Conservation (phyloP, 2,888 invertebrate species). For the Sarcophaga caerulescens region DNA sequence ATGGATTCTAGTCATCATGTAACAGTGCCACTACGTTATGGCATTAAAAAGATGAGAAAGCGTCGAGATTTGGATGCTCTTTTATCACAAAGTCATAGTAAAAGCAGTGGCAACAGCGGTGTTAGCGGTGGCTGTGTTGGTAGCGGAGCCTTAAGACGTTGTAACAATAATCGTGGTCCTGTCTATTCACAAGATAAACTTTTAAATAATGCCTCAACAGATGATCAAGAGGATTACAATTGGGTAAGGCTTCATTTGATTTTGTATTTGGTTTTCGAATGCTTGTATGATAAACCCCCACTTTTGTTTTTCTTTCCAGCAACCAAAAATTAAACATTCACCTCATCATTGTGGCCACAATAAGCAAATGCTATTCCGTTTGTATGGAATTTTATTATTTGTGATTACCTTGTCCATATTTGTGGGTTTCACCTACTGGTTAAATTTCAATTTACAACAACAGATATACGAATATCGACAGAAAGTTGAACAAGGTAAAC, state of each 20-base stretch:
- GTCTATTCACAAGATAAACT: conserved; percentile 83
- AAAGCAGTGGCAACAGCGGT: conserved; percentile 75
- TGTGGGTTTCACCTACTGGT: conserved; percentile 79
- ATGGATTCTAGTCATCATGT: conserved; percentile 85
- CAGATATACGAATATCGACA: conserved; percentile 79
- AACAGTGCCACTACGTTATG: conserved; percentile 84
- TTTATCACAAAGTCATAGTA: conserved; percentile 81
- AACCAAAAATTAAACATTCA: conserved; percentile 73
- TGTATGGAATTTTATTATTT: conserved; percentile 77
- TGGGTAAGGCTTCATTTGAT: conserved; percentile 74
- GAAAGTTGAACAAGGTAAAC: conserved; percentile 80
- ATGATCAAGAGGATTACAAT: conserved; percentile 83
- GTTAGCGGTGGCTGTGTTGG: conserved; percentile 41
- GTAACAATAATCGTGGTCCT: conserved; percentile 69
- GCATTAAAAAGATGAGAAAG: conserved; percentile 89
- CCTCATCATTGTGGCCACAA: conserved; percentile 76
- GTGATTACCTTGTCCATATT: conserved; percentile 75
- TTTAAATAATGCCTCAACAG: conserved; percentile 84
- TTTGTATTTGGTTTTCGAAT: not conserved
- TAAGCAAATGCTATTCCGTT: conserved; percentile 76
- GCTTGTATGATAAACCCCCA: not conserved
- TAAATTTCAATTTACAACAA: conserved; percentile 80
- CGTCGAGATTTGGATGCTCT: conserved; percentile 89
- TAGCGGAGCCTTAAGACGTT: conserved; percentile 70
- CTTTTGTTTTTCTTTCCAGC: conserved; percentile 24